Base-by-base conservation (phyloP, 92 coral and sea anemone genomes). In the Phenganax subtilis region DNA sequence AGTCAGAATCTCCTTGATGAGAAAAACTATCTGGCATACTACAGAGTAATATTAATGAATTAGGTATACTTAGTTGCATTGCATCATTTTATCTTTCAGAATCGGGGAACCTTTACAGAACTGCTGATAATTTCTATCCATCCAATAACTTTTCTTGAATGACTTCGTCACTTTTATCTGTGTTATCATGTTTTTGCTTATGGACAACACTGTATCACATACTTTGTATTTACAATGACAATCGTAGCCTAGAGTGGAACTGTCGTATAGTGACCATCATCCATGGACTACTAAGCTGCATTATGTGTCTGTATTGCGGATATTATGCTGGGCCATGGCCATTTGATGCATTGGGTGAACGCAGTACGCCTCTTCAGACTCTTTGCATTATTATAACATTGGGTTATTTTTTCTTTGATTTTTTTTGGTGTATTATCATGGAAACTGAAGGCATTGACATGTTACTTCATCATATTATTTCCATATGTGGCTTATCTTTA, bases 281-380 rank as follows among this genome's bases (percentile, higher is more conserved):
- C 57, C 98, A 94, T 86, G 98, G 91, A 55, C 53, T 88, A 0
- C 53, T 94, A 9, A 88, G 89, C 57, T 84, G 91, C 1, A 30
- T 61, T 16, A 79, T 94, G 77, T 87, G 86, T 27, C 86, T 75
- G 51, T 90, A 90, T 96, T 87, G 96, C 86, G 98, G 86, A 0
- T 90, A 87, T 29, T 80, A 85, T 27, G 88, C 92, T 25, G 98
- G 98, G 9, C 98, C 98, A 0, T 94, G 98, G 98, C 97, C 98
- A 3, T 89, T 94, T 83, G 91, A 73, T 7, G 87, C 89, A 2
- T 82, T 94, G 84, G 98, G 98, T 12, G 88, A 85, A 10, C 83
- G 86, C 5, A 92, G 84, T 72, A 92, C 97, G 3, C 88, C 90
- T 10, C 87, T 91, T 1, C 98, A 94, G 25, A 89, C 81, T 11